Evolutionary conservation across 2,797 vertebrate genomes (phyloP), one percentile per base, ranked within the genome.

Genomic region (Pseudochromis fuscus): DNA sequence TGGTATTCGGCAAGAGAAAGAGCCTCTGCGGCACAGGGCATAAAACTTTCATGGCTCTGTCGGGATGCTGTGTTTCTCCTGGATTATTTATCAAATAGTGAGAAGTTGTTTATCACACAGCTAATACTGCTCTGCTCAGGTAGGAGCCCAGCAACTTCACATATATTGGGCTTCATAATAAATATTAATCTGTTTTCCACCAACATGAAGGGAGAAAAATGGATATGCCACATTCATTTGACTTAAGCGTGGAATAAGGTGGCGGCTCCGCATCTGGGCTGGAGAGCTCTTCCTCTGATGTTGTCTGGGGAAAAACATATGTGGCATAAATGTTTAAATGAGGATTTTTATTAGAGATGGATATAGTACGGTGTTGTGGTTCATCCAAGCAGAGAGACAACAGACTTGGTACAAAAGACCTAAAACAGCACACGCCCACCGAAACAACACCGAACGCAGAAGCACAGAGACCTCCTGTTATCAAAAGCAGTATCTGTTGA

Each of bases 61-160:
- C 62, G 65, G 80, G 88, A 89, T 89, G 88, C 88, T 88, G 83
- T 86, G 86, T 91, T 91, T 88, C 88, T 91, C 65, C 72, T 94
- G 88, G 90, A 93, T 93, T 93, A 94, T 94, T 93, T 89, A 94
- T 94, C 85, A 93, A 89, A 89, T 87, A 75, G 79, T 72, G 68
- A 82, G 79, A 81, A 87, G 87, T 88, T 92, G 90, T 93, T 93
- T 93, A 93, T 92, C 89, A 91, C 87, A 86, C 76, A 62, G 77
- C 72, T 90, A 88, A 93, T 91, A 77, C 74, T 72, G 76, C 71
- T 82, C 78, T 67, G 62, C 79, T 68, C 86, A 91, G 87, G 89
- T 91, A 90, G 82, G 50, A 63, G 64, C 75, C 44, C 3, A 0
- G 75, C 57, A 81, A 66, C 79, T 76, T 81, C 66, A 63, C 66